Base-by-base conservation (phyloP, 2,113 vertebrate species). In the Pituophis catenifer region DNA sequence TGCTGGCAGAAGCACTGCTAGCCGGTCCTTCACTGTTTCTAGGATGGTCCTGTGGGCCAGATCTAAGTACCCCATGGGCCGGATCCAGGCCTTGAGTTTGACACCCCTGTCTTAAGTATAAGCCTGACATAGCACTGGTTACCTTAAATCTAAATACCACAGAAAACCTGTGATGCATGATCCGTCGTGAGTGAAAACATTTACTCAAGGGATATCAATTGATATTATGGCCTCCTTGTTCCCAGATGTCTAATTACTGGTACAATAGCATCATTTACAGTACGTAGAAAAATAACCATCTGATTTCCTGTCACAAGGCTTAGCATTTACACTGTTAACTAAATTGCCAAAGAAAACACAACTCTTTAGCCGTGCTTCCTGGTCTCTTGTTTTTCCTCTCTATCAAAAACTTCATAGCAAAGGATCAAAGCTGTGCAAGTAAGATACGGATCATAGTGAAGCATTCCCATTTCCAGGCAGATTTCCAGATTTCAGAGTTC, bases 281-380 rank as follows among this genome's bases (percentile, higher is more conserved):
- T 97, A 94, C n/a, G 33, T 23, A 93, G 81, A 88, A 92, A 81
- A 94, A 96, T 88, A 94, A 89, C 93, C 10, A 38, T 33, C 90
- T 96, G 94, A 95, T 95, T 94, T 94, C 95, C 91, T 93, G 91
- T 93, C 94, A 96, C 90, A 94, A 86, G 91, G 38, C 89, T 59
- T 88, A 94, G 93, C 52, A 44, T 96, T 91, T 55, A 70, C n/a
- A 91, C 7, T 13, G 70, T 48, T 38, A 55, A 85, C 21, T 17
- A 53, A 91, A 44, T 7, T 0, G 38, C 48, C 65, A 81, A 55
- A 54, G 11, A n/a, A 52, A 23, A 81, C 19, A 23, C 29, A 70
- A 26, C 90, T 33, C 50, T 81, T 10, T 81, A 13, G 70, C 90
- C 3, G 2, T 85, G 38, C 52, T 38, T 57, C 38, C 52, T 55